Percentiles rank a stretch among this genome's conserved stretches.
Conservation (phyloP, 1,140 invertebrate genomes). For the Eupristina koningsbergeri region DNA sequence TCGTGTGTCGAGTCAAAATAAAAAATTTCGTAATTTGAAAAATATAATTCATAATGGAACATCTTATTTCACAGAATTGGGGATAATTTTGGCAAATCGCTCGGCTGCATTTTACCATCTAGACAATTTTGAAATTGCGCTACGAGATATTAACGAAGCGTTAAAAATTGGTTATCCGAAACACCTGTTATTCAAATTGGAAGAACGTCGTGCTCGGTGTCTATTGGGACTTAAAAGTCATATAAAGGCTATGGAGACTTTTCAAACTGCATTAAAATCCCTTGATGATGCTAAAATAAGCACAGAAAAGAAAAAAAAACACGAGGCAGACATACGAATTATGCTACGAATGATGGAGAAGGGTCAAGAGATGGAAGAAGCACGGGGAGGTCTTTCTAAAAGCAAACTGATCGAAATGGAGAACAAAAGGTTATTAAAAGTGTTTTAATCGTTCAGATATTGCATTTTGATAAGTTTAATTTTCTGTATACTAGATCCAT, state of each 20-base stretch:
- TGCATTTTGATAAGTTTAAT: neutral
- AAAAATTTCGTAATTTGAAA: neutral
- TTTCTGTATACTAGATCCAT: neutral
- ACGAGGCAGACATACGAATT: conserved; percentile 80
- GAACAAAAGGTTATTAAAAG: conserved; percentile 50
- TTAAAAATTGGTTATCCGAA: conserved; percentile 82
- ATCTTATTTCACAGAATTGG: conserved; percentile 73
- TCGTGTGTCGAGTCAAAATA: neutral
- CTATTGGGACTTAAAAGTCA: conserved; percentile 82
- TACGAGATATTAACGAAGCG: conserved; percentile 82
- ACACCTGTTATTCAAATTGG: conserved; percentile 83
- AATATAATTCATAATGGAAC: neutral
- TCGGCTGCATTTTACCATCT: conserved; percentile 90
- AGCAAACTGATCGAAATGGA: conserved; percentile 61
- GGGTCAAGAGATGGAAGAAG: conserved; percentile 67
- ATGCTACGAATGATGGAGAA: conserved; percentile 82
- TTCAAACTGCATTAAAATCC: conserved; percentile 77
- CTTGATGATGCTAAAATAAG: conserved; percentile 80
- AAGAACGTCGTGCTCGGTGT: conserved; percentile 84
- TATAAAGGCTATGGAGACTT: conserved; percentile 79
- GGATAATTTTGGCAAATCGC: conserved; percentile 87
- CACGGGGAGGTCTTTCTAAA: neutral
- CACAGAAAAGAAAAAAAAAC: conserved; percentile 78
- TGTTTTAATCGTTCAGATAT: neutral
- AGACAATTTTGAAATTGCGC: conserved; percentile 78